These are phyloP conservation scores for Autographa pulchrina DNA, from an alignment of 2,888 invertebrate species.

Conservation along the genomic window DNA sequence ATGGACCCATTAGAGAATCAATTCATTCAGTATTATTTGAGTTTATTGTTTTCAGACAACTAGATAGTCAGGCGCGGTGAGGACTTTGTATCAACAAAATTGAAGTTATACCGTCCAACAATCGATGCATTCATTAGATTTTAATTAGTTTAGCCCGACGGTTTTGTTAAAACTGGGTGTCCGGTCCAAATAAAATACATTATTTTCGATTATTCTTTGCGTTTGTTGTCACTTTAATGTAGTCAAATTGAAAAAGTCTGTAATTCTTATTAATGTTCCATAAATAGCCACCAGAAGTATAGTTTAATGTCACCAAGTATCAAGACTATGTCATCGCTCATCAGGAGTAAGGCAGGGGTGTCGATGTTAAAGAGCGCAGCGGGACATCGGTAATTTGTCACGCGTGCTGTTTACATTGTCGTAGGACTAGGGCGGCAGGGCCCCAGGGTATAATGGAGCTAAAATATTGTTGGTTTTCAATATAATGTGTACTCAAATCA, in stretches of 20 bases:
- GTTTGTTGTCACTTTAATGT: not conserved
- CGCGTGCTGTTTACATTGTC: constrained; percentile 66
- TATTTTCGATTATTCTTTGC: too few species aligned
- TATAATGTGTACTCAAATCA: not conserved
- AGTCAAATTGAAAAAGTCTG: not conserved
- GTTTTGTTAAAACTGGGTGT: too few species aligned
- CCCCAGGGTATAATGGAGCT: constrained; percentile 18
- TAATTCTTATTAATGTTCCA: not conserved
- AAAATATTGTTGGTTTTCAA: constrained; percentile 37
- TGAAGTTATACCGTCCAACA: too few species aligned
- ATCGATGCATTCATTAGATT: too few species aligned
- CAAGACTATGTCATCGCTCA: constrained; percentile 43
- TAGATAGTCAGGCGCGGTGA: too few species aligned
- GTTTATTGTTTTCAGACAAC: too few species aligned
- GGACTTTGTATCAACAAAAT: too few species aligned
- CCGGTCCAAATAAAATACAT: too few species aligned
- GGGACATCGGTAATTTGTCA: constrained; percentile 75
- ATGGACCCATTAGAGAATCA: too few species aligned
- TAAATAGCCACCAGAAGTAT: not conserved
- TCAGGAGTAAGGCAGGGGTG: constrained; percentile 54
- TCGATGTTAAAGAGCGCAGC: constrained; percentile 69
- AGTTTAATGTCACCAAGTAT: constrained; percentile 42
- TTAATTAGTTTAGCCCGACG: too few species aligned
- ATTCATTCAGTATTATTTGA: too few species aligned
- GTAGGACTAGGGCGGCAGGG: constrained; percentile 20